Evolutionary conservation across 2,888 invertebrate species (phyloP).

Genomic region (Seira musarum): DNA sequence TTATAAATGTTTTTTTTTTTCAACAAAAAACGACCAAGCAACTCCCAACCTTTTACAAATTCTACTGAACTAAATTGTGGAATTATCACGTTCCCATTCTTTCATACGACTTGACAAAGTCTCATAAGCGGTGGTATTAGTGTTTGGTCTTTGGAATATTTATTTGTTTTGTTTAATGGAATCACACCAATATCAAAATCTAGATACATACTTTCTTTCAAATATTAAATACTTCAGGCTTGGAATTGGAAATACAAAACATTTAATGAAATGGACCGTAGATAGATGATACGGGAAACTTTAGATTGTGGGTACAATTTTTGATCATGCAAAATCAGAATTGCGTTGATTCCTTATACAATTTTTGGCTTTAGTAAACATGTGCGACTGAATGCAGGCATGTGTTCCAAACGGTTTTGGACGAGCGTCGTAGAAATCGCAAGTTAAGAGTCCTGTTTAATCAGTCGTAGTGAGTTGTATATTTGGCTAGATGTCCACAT

Average conservation of each 20-base stretch:
- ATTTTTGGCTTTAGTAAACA: neutral
- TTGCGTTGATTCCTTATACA: neutral
- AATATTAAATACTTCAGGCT: conserved; percentile 1
- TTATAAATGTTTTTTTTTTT: conserved; percentile 11
- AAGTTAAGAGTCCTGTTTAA: conserved; percentile 22
- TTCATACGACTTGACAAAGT: too few relatives aligned
- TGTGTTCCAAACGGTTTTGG: neutral
- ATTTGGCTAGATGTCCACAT: neutral
- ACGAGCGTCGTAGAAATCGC: neutral
- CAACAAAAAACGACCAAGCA: too few relatives aligned
- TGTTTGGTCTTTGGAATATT: neutral
- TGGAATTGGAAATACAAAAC: conserved; percentile 8
- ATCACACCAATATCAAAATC: too few relatives aligned
- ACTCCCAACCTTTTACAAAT: too few relatives aligned
- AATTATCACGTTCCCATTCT: conserved; percentile 32
- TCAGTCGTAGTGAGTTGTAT: conserved; percentile 21
- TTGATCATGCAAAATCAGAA: conserved; percentile 15
- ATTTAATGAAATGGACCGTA: conserved; percentile 13
- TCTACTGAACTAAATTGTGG: conserved; percentile 26
- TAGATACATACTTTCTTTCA: too few relatives aligned
- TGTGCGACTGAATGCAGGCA: neutral
- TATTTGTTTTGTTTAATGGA: neutral
- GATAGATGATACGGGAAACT: conserved; percentile 14
- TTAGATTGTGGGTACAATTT: conserved; percentile 6
- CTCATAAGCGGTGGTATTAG: neutral